phyloP scores from a whole-genome alignment of 2,113 vertebrate genomes.

The Megaceryle maxima region DNA sequence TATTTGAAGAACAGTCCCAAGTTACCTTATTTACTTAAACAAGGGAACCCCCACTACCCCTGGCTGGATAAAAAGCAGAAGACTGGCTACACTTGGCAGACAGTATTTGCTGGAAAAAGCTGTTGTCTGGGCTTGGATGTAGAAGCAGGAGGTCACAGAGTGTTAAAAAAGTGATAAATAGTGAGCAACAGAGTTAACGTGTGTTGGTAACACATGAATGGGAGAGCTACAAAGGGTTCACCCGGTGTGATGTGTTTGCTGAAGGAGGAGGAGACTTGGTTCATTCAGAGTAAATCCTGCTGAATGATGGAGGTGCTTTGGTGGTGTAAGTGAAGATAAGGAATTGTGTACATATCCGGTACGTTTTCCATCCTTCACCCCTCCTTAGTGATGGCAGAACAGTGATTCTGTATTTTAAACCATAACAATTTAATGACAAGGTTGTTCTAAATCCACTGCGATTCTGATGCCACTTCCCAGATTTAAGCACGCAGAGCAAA shows the following conservation, averaged over 20 bases:
- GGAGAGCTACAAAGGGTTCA: neutral
- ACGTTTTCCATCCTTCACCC: neutral
- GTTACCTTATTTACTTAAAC: neutral
- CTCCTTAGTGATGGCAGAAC: neutral
- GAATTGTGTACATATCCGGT: neutral
- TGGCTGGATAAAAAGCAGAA: neutral
- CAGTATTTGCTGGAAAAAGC: accelerated
- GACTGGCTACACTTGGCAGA: neutral
- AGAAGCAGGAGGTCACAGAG: neutral
- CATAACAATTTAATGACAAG: too few relatives aligned
- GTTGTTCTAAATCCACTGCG: neutral
- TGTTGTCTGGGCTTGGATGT: neutral
- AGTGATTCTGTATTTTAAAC: neutral
- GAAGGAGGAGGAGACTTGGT: neutral
- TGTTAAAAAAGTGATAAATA: neutral
- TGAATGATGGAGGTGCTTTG: neutral
- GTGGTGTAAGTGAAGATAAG: neutral
- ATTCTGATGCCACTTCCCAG: accelerated
- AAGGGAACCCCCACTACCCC: neutral
- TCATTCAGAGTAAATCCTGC: neutral
- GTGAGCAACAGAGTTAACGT: neutral
- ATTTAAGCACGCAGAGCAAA: neutral
- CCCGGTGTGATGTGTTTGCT: neutral
- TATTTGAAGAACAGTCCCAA: neutral
- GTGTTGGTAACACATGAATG: neutral